These are phyloP conservation scores for Pangasius sanitwongsei DNA, from an alignment of 2,797 vertebrate genomes.

Conservation along the genomic window DNA sequence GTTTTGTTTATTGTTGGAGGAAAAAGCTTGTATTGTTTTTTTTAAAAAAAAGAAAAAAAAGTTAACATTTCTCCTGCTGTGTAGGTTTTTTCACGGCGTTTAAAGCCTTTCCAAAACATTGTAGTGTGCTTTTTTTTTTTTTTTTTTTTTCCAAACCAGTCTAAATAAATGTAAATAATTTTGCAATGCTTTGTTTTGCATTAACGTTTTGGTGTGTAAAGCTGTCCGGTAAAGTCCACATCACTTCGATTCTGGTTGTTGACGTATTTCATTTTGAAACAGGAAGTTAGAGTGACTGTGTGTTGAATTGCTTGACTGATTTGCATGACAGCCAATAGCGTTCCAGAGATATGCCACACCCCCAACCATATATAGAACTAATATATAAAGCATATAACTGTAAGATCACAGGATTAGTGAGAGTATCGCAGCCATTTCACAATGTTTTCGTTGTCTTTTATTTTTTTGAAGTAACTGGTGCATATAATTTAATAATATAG, in stretches of 20 bases:
- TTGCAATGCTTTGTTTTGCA: neutral
- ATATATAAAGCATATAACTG: too few species aligned
- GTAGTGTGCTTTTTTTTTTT: neutral
- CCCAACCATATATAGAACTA: too few species aligned
- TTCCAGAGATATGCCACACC: too few species aligned
- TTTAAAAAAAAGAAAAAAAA: neutral
- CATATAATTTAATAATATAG: neutral
- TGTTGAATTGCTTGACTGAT: too few species aligned
- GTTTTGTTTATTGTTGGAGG: neutral
- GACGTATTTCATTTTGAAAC: too few species aligned
- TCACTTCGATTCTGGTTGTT: too few species aligned
- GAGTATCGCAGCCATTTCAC: neutral
- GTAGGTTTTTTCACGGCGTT: neutral
- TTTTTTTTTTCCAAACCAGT: neutral
- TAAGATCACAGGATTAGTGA: too few species aligned
- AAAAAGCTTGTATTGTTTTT: neutral
- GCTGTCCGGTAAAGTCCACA: too few species aligned
- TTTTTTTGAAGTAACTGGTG: too few species aligned
- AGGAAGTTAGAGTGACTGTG: neutral
- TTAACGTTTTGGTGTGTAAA: neutral
- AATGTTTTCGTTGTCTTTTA: too few species aligned
- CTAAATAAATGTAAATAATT: conserved; percentile 14
- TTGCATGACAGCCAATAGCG: too few species aligned
- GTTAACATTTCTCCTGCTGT: neutral
- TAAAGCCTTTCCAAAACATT: neutral